Base-by-base conservation (phyloP, 2,888 invertebrate species). In the Invenusta paracnida region DNA sequence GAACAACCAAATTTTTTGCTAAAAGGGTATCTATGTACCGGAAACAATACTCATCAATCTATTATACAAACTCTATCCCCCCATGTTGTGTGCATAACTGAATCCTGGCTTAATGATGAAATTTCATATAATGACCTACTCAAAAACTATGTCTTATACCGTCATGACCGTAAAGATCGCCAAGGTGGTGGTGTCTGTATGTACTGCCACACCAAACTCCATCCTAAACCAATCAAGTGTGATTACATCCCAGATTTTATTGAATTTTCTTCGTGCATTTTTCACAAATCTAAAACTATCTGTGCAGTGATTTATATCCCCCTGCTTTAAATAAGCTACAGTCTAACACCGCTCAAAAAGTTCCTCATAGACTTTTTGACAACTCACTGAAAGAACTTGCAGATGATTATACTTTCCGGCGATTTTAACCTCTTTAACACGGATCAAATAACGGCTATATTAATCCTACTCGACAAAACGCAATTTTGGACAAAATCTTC, bases 91-190 rank as follows among this genome's bases (percentile, higher is more conserved):
- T 73, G 73, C 73, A 73, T 73, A 73, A 73, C 73, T 73, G 73
- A 73, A 73, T 73, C 73, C 73, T 73, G 73, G 73, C 73, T 73
- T n/a, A 73, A 73, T 73, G 27, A 73, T 23, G 73, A 73, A 13
- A 73, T 73, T 73, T 73, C 73, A 73, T 73, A 23, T 73, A 73
- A 73, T 23, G 73, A 13, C 73, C 73, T 73, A 5, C 73, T 73
- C 5, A 73, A 73, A 73, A 73, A 73, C 73, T 73, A 73, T 73
- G 23, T 25, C 11, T 73, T 5, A n/a, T n/a, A 73, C 73, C 73
- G 73, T 73, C 73, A 73, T 73, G 73, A 73, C 73, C 27, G 73
- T 73, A 73, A 73, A 73, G 73, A 73, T 73, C 73, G 73, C 73
- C 73, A 73, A 73, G n/a, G n/a, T n/a, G 11, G 73, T 73, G 73